Base-by-base conservation (phyloP, 2,888 invertebrate species). In the Pristionchus maxplancki region DNA sequence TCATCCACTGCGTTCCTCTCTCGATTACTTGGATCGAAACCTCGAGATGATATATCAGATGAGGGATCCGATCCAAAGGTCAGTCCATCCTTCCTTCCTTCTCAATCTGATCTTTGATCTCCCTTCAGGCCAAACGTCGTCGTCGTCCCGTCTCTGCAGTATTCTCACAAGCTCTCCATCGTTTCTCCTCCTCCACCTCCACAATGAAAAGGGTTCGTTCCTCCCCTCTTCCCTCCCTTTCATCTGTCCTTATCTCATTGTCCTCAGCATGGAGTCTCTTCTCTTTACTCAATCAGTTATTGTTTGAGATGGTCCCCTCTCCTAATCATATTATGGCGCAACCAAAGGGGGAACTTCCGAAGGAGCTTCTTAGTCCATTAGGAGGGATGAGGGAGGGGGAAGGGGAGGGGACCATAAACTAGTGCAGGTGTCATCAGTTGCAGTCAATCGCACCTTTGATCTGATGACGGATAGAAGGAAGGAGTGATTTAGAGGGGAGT, bases 141-240 rank as follows among this genome's bases (percentile, higher is more conserved):
- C 86, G 86, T 71, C 67, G 86, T 13, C 86, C 86, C 11, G 86
- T 87, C 50, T 87, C 86, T 20, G 86, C 86, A 1, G 86, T 87
- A n/a, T 87, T 87, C 86, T 71, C 86, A 24, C 86, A 87, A 71
- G 86, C 86, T 28, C 67, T 87, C 13, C 86, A 87, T 58, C 67
- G 86, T 24, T 58, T 87, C n/a, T 87, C 86, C 24, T 87, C 86
- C 34, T 58, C 86, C 13, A 87, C 86, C 24, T 64, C 85, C 28
- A 53, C 82, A 31, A 85, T 85, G 62, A 85, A 85, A 20, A 62
- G 85, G 64, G 85, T 85, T 53, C 37, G 85, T 83, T 24, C 28
- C 11, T 74, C 37, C 28, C 15, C 15, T 37, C 17, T 17, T 37
- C 71, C 28, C 28, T 48, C 28, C 44, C 44, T 78, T 78, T 78